Evolutionary conservation across 1,140 invertebrate genomes (phyloP), one percentile per base, ranked within the genome.

Genomic region (Lepidostoma basale): DNA sequence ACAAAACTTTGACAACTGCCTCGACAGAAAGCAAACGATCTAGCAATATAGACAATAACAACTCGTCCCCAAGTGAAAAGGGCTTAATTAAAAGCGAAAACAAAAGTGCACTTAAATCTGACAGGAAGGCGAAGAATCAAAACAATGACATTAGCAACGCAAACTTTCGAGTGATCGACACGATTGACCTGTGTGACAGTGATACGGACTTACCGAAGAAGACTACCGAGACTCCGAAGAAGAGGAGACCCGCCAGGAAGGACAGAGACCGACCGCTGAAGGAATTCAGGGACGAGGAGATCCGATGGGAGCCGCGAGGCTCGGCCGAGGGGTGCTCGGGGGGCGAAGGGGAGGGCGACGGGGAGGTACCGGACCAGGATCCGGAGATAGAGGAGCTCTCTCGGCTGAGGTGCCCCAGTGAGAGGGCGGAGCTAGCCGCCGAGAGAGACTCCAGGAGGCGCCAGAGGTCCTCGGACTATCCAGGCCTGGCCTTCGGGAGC

Each of bases 391-490:
- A 86, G 58, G 92, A 94, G 76, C 85, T 95, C 65, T 87, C 93
- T 0, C 88, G 90, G 77, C 82, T 96, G 18, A 83, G 94, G 62
- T 97, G 95, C 83, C 88, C 93, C 30, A 95, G 92, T 78, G 92
- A 94, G 76, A 84, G 92, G 44, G 90, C 93, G 1, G 95, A 97
- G 80, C 88, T 95, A 25, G 85, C 95, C 42, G 92, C 93, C 22
- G 93, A 93, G 75, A 85, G 93, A 67, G 93, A 94, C 74, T 90
- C 88, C 39, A 84, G 93, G 54, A 80, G 89, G 40, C 84, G 89
- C 68, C 80, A 88, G 73, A 84, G 92, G 79, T 95, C 93, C 79
- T 88, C 93, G 3, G 94, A 96, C 77, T 97, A 97, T 83, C 95
- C 94, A 0, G 95, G 95, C 3, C 81, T 97, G 6, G 93, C 93